phyloP scores from a whole-genome alignment of 92 coral and sea anemone genomes.

The Ricordea florida region DNA sequence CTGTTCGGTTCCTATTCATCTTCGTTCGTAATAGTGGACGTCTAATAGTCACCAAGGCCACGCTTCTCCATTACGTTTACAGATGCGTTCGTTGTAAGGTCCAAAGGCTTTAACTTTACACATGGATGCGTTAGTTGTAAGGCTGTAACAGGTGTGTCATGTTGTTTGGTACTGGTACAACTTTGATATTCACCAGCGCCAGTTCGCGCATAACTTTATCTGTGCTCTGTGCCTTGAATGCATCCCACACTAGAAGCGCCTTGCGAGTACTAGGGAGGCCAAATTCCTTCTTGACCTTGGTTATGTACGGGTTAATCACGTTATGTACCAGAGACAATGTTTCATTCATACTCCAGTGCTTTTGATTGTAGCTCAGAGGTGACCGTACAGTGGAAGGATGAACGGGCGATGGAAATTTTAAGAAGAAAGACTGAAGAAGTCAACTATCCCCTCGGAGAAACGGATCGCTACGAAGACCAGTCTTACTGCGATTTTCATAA shows the following conservation, averaged over 20 bases:
- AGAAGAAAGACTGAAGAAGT: constrained; percentile 2
- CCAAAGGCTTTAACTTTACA: neutral
- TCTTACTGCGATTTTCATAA: too few relatives aligned
- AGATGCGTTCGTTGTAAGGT: too few relatives aligned
- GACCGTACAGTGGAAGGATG: neutral
- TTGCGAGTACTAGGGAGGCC: constrained; percentile 58
- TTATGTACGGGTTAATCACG: constrained; percentile 48
- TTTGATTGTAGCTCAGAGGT: constrained; percentile 48
- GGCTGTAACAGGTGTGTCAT: constrained; percentile 47
- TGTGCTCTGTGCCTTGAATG: constrained; percentile 62
- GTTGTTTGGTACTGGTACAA: constrained; percentile 27
- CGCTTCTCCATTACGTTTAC: constrained; percentile 41
- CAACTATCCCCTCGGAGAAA: neutral
- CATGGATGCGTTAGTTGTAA: neutral
- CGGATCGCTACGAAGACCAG: neutral
- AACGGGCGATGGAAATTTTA: neutral
- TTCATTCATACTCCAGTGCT: constrained; percentile 61
- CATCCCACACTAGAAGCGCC: constrained; percentile 57
- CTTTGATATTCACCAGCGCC: constrained; percentile 39
- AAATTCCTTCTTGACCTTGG: constrained; percentile 60
- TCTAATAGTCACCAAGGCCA: constrained; percentile 37
- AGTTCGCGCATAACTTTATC: constrained; percentile 56
- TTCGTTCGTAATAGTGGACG: constrained; percentile 53
- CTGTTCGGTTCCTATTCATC: constrained; percentile 50
- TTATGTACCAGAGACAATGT: constrained; percentile 48